Base-by-base conservation (phyloP, 2,113 vertebrate species). In the Alligator sinensis region DNA sequence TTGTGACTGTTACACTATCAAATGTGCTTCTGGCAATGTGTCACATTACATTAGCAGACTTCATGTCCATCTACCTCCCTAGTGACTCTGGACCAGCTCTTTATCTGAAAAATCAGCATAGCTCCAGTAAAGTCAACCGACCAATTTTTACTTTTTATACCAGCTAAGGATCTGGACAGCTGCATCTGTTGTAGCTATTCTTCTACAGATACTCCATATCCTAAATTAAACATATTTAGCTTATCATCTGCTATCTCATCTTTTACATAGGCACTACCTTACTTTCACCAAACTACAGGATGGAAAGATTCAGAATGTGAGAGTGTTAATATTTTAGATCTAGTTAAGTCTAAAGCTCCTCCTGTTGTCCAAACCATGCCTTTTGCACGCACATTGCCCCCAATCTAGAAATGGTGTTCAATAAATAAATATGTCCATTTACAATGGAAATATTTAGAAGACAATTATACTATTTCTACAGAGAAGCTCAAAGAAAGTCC, bases 1-100 rank as follows among this genome's bases (percentile, higher is more conserved):
- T n/a, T 6, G 63, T 0, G 27, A 70, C 14, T 5, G 16, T 80
- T 54, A 3, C 30, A 2, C 2, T 0, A 1, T 59, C 0, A 1
- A 82, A 83, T 83, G 16, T 89, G 6, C 1, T n/a, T 3, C 66
- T 8, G 7, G 0, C 3, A 1, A 62, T 0, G 1, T 24, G 83
- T 58, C 92, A 61, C 62, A 63, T 66, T 77, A 9, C n/a, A 4
- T 75, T 11, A 89, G 5, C 47, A 11, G 55, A 6, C 19, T 1
- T 6, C 38, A 68, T 25, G 28, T 2, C 89, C 88, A 2, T 2
- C 24, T 64, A 7, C 19, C 80, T 64, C 86, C 92, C 84, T 25
- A 57, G 76, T 90, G 13, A 78, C 19, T 12, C 70, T 25, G 38
- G 38, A 38, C 72, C 72, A 38, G 72, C 30, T 47, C 21, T 21